Percentiles rank a stretch among this genome's conserved stretches.
Evolutionary conservation across 1,140 invertebrate genomes (phyloP).

Genomic region (Bombyx mandarina): DNA sequence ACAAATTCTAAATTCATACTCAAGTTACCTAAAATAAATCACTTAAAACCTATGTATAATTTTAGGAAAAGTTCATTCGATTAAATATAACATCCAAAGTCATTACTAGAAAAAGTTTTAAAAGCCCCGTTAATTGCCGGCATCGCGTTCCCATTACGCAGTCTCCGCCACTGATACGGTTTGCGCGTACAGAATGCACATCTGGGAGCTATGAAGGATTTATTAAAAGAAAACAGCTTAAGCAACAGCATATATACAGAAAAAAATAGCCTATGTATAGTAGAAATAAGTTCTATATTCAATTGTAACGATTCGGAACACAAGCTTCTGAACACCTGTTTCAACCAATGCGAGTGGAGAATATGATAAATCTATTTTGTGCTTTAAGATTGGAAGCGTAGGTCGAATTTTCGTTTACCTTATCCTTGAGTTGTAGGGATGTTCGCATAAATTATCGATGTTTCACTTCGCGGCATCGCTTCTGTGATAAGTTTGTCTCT

Average conservation of each 20-base stretch:
- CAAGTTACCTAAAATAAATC: too few relatives aligned
- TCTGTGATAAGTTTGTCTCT: slow-evolving; percentile 42
- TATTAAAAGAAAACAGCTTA: slow-evolving; percentile 4
- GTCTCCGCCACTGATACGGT: slow-evolving; percentile 39
- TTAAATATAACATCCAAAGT: slow-evolving; percentile 8
- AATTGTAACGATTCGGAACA: slow-evolving; percentile 11
- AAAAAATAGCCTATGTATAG: slow-evolving; percentile 7
- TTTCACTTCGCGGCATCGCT: slow-evolving; percentile 42
- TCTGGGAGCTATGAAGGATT: slow-evolving; percentile 59
- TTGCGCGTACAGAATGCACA: slow-evolving; percentile 53
- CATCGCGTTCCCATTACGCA: slow-evolving; percentile 40
- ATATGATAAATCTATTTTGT: slow-evolving; percentile 17
- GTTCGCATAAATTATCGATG: slow-evolving; percentile 69
- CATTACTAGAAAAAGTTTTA: slow-evolving; percentile 20
- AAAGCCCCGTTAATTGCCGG: slow-evolving; percentile 44
- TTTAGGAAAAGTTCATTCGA: too few relatives aligned
- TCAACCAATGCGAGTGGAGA: slow-evolving; percentile 52
- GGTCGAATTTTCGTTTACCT: slow-evolving; percentile 26
- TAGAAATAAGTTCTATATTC: slow-evolving; percentile 13
- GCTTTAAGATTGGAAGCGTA: slow-evolving; percentile 5
- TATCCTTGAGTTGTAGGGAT: slow-evolving; percentile 62
- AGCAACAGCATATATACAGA: background rate
- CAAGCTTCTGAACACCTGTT: slow-evolving; percentile 64
- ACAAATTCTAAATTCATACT: too few relatives aligned
- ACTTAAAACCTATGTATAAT: too few relatives aligned